A percentile compares a stretch with the other conserved stretches of the same genome.
These are phyloP conservation scores for Lepus americanus DNA, from an alignment of 2,113 vertebrate genomes.

Conservation along the genomic window DNA sequence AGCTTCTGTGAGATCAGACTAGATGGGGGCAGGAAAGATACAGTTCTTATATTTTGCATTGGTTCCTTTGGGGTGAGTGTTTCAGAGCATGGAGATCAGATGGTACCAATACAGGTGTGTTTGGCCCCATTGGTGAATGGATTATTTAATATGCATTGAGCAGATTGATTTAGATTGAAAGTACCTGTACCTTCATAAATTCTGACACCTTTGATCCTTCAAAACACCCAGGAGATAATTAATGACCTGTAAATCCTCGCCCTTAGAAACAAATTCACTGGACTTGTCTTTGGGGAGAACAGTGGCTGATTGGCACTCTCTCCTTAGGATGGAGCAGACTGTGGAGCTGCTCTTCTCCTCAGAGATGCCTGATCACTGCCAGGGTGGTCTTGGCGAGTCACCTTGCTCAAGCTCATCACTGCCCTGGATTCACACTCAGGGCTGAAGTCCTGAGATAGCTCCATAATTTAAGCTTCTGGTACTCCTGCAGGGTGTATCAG, in stretches of 20 bases:
- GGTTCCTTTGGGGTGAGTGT: neutral
- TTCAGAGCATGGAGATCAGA: neutral
- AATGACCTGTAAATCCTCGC: neutral
- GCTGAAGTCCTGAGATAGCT: neutral
- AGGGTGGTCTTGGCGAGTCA: neutral
- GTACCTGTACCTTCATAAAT: neutral
- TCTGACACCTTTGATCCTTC: slow-evolving; percentile 15
- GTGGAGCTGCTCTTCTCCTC: neutral
- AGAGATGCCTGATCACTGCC: neutral
- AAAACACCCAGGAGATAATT: neutral
- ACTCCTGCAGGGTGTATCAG: neutral
- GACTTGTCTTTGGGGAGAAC: neutral
- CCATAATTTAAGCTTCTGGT: neutral
- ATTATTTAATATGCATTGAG: slow-evolving; percentile 19
- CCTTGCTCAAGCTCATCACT: neutral
- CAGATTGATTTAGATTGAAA: slow-evolving; percentile 36
- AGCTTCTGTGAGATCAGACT: neutral
- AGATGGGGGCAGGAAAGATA: neutral
- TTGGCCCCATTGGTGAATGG: slow-evolving; percentile 12
- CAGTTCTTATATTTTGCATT: slow-evolving; percentile 6
- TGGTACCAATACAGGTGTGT: neutral
- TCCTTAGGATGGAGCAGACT: neutral
- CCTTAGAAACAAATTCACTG: slow-evolving; percentile 31
- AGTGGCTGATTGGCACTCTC: neutral
- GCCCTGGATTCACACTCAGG: neutral